Percentiles rank a stretch among this genome's conserved stretches.
Evolutionary conservation across 2,797 vertebrate species (phyloP).

Genomic region (Falco rusticolus): DNA sequence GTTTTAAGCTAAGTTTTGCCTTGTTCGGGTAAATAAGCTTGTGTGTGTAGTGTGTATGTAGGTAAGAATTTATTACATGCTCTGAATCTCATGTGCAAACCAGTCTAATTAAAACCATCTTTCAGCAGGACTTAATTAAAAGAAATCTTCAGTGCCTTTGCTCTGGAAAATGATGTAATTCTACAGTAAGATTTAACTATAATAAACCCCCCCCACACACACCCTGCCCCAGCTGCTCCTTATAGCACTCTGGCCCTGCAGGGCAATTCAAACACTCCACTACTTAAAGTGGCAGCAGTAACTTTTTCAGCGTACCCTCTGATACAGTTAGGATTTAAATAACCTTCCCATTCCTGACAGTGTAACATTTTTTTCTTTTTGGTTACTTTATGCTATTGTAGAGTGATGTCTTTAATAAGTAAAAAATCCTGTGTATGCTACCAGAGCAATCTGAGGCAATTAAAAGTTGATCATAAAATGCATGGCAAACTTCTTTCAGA

Average conservation of each 20-base stretch:
- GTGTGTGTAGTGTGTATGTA: slow-evolving; percentile 30
- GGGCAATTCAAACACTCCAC: slow-evolving; percentile 11
- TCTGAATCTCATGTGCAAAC: slow-evolving; percentile 25
- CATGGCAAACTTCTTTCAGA: background rate
- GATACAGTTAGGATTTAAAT: slow-evolving; percentile 30
- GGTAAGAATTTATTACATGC: slow-evolving; percentile 22
- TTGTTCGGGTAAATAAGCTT: slow-evolving; percentile 45
- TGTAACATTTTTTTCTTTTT: background rate
- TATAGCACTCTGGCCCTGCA: background rate
- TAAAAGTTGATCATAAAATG: slow-evolving; percentile 13
- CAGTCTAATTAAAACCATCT: slow-evolving; percentile 23
- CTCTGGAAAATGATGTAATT: slow-evolving; percentile 34
- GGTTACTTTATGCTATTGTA: background rate
- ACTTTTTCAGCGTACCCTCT: slow-evolving; percentile 12
- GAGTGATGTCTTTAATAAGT: background rate
- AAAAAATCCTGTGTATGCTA: background rate
- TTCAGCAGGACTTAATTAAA: slow-evolving; percentile 41
- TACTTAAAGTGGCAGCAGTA: slow-evolving; percentile 30
- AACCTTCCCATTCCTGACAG: background rate
- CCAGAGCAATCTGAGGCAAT: background rate
- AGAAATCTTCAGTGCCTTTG: background rate
- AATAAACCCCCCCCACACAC: rapidly evolving
- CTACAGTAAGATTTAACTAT: background rate
- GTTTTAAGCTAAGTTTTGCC: slow-evolving; percentile 55
- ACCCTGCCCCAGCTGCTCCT: slow-evolving; percentile 24